Evolutionary conservation across 2,797 vertebrate genomes (phyloP).

Genomic region (Platyrinchus mystaceus): DNA sequence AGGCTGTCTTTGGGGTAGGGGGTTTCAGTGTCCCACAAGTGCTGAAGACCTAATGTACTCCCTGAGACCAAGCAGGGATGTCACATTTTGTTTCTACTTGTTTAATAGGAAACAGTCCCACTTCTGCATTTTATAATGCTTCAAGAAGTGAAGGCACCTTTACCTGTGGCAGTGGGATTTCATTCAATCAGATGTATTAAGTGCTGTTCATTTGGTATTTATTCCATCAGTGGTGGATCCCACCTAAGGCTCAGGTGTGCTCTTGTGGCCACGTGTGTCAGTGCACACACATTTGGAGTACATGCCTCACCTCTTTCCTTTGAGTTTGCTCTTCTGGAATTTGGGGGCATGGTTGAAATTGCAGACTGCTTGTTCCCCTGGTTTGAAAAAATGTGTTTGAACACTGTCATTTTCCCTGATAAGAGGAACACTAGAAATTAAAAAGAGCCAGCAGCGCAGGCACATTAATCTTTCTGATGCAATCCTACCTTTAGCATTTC

Average conservation of each 20-base stretch:
- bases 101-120: not conserved
- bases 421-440: slow-evolving; percentile 34
- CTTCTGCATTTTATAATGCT: not conserved
- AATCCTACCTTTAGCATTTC: slow-evolving; percentile 3
- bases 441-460: not conserved
- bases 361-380: not conserved
- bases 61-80: accelerated
- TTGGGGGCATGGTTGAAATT: not conserved
- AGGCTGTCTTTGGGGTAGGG: not conserved
- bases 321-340: not conserved
- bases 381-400: not conserved
- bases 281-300: accelerated
- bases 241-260: not conserved
- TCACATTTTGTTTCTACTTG: not conserved
- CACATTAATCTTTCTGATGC: slow-evolving; percentile 35
- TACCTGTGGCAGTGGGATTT: not conserved
- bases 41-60: not conserved
- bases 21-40: not conserved
- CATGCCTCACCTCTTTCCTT: not conserved
- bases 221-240: not conserved
- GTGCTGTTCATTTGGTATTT: not conserved
- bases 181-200: not conserved
- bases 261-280: not conserved
- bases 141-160: not conserved
- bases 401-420: slow-evolving; percentile 4